Percentiles rank a stretch among this genome's conserved stretches.
phyloP scores from a whole-genome alignment of 2,888 invertebrate species.

The Ectobius pallidus region DNA sequence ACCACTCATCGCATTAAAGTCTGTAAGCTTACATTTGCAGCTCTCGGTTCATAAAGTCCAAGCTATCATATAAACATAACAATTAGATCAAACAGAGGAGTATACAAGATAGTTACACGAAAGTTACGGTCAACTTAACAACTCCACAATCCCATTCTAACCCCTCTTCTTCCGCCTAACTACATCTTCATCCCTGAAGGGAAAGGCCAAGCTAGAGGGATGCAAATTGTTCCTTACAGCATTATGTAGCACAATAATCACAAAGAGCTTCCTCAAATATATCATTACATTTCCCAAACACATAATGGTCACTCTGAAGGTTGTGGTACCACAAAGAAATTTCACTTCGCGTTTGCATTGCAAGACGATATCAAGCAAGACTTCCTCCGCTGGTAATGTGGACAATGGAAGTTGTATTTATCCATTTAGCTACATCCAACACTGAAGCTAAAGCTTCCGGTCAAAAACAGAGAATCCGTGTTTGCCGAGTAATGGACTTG shows the following conservation, averaged over 20 bases:
- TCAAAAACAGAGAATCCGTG: constrained; percentile 15
- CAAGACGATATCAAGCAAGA: background rate
- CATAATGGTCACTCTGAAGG: background rate
- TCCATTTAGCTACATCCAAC: background rate
- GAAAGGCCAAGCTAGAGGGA: background rate
- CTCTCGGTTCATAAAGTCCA: background rate
- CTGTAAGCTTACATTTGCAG: too few species aligned
- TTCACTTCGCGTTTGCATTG: background rate
- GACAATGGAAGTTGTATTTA: background rate
- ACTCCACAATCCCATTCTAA: background rate
- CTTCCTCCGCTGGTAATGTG: background rate
- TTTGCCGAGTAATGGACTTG: constrained; percentile 16
- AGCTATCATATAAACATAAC: background rate
- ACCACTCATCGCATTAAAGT: too few species aligned
- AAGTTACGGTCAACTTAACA: background rate
- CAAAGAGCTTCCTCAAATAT: constrained; percentile 22
- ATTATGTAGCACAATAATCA: background rate
- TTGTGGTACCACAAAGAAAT: background rate
- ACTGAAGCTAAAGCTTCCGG: constrained; percentile 1
- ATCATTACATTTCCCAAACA: background rate
- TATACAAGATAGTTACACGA: background rate
- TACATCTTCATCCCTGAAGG: constrained; percentile 18
- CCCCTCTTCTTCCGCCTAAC: background rate
- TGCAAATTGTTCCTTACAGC: background rate
- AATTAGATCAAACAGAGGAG: constrained; percentile 10